Conservation (phyloP, 1,140 invertebrate genomes). For the Drosophila mojavensis region DNA sequence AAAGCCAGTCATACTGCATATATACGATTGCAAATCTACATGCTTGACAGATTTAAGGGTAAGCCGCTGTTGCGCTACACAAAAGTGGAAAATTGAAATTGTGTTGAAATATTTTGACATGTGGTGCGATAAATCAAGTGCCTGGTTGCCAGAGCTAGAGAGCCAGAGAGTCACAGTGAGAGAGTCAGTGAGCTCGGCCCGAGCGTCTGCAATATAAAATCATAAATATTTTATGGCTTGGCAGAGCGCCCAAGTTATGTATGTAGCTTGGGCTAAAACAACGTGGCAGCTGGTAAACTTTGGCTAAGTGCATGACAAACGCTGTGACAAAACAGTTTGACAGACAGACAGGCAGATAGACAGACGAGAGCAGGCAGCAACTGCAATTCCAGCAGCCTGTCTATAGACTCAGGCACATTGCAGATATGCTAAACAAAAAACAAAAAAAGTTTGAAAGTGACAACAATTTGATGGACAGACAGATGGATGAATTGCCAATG, state of each 20-base stretch:
- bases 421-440: slow-evolving; percentile 51
- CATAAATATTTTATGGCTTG: slow-evolving; percentile 57
- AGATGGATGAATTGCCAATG: slow-evolving; percentile 48
- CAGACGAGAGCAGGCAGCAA: slow-evolving; percentile 26
- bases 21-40: too few relatives aligned
- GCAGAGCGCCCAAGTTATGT: slow-evolving; percentile 1
- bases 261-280: not conserved
- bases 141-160: not conserved
- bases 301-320: slow-evolving; percentile 75
- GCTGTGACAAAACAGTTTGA: slow-evolving; percentile 50
- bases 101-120: slow-evolving; percentile 18
- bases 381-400: slow-evolving; percentile 8
- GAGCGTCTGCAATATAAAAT: slow-evolving; percentile 32
- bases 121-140: slow-evolving; percentile 33
- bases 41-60: not conserved
- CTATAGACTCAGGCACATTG: slow-evolving; percentile 31
- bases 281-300: slow-evolving; percentile 30
- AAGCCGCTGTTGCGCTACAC: not conserved
- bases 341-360: slow-evolving; percentile 34
- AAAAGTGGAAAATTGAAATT: slow-evolving; percentile 33
- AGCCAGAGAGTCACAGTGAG: not conserved
- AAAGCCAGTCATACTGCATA: too few relatives aligned
- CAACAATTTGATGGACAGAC: slow-evolving; percentile 29
- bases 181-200: not conserved
- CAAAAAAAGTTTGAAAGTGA: slow-evolving; percentile 11